phyloP scores from a whole-genome alignment of 2,113 vertebrate genomes.

The Bos taurus region DNA sequence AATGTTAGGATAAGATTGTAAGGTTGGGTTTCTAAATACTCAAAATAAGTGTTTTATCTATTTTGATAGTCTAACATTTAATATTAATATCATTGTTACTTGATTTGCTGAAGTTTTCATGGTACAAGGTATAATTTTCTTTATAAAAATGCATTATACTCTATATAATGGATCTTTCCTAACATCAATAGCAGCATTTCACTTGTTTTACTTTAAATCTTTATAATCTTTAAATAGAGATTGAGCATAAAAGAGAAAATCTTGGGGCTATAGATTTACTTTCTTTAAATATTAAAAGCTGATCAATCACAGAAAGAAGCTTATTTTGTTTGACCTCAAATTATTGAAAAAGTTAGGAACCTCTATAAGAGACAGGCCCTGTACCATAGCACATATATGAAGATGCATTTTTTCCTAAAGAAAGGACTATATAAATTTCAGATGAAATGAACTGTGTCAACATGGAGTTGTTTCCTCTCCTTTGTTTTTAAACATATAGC shows the following conservation, averaged over 20 bases:
- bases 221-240: background rate
- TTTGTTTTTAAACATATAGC: background rate
- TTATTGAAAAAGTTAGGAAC: background rate
- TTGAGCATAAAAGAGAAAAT: constrained; percentile 4
- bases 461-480: background rate
- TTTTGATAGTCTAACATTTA: background rate
- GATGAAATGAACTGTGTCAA: background rate
- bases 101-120: background rate
- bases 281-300: background rate
- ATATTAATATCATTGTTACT: background rate
- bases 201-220: constrained; percentile 14
- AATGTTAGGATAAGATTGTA: background rate
- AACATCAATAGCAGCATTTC: background rate
- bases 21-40: background rate
- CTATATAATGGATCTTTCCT: background rate
- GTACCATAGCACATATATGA: background rate
- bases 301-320: background rate
- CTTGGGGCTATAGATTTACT: background rate
- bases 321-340: background rate
- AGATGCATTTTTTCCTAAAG: background rate
- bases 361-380: background rate
- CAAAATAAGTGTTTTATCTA: background rate
- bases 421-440: background rate
- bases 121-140: background rate
- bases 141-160: background rate